Percentiles rank a stretch among this genome's conserved stretches.
These are phyloP conservation scores for Oedothorax gibbosus DNA, from an alignment of 1,140 invertebrate species.

Conservation along the genomic window DNA sequence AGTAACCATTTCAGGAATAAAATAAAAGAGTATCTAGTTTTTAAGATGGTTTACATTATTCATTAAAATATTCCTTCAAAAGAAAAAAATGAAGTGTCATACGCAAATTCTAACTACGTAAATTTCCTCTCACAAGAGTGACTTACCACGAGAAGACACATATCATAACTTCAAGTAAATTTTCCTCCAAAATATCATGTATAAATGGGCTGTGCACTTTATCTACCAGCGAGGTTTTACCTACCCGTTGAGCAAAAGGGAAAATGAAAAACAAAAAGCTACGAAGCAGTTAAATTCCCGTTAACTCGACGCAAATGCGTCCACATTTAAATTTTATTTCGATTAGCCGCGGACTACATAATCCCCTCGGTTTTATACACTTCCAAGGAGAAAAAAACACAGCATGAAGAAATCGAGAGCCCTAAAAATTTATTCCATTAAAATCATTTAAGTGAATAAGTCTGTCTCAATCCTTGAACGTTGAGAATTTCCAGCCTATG, in stretches of 20 bases:
- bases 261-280: constrained; percentile 23
- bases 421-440: constrained; percentile 42
- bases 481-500: constrained; percentile 14
- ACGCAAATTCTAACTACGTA: no score
- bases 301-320: constrained; percentile 45
- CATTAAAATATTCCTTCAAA: no score
- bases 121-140: no score
- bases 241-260: constrained; percentile 1
- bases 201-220: no score
- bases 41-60: no score
- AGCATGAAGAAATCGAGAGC: constrained; percentile 2
- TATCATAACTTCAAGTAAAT: no score
- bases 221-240: no score
- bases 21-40: no score
- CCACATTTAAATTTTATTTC: constrained; percentile 57
- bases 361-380: constrained; percentile 13
- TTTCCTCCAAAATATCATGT: no score
- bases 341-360: constrained; percentile 41
- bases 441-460: constrained; percentile 44
- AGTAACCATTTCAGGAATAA: no score
- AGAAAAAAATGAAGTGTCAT: no score
- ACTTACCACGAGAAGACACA: no score
- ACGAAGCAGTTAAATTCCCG: constrained; percentile 51
- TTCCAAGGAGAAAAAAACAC: constrained; percentile 13
- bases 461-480: neutral